These are phyloP conservation scores for Pterocles burchelli DNA, from an alignment of 2,113 vertebrate genomes.

Conservation along the genomic window DNA sequence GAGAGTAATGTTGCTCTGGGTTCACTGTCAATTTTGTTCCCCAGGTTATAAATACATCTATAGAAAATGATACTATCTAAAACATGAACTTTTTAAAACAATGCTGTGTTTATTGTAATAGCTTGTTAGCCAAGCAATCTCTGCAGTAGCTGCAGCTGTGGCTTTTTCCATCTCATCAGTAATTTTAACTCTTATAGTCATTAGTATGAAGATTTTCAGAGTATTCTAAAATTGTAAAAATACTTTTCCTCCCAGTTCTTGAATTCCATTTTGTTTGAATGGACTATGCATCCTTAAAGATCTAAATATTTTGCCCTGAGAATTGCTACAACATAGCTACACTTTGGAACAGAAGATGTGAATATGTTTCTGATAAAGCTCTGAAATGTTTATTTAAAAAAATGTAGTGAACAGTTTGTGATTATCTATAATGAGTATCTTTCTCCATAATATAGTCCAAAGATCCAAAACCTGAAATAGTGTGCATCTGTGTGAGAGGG, in stretches of 20 bases:
- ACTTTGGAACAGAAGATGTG: neutral
- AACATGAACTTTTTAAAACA: constrained; percentile 6
- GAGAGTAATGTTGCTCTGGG: neutral
- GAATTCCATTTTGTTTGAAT: neutral
- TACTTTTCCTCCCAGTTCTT: neutral
- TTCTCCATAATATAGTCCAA: neutral
- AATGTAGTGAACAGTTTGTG: neutral
- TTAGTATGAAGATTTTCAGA: neutral
- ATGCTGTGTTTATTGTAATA: neutral
- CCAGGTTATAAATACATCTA: neutral
- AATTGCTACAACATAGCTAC: neutral
- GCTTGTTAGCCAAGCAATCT: constrained; percentile 22
- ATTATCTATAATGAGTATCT: neutral
- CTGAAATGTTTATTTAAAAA: neutral
- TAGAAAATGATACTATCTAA: neutral
- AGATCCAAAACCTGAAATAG: neutral
- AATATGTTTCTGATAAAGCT: neutral
- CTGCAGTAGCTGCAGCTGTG: constrained; percentile 27
- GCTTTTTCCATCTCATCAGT: neutral
- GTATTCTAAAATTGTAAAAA: neutral
- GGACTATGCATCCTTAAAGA: neutral
- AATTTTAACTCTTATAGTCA: constrained; percentile 10
- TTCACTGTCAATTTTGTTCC: neutral
- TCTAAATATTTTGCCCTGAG: neutral
- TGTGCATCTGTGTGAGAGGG: neutral